Base-by-base conservation (phyloP, 92 coral and sea anemone genomes). In the Epizoanthus rinbou region DNA sequence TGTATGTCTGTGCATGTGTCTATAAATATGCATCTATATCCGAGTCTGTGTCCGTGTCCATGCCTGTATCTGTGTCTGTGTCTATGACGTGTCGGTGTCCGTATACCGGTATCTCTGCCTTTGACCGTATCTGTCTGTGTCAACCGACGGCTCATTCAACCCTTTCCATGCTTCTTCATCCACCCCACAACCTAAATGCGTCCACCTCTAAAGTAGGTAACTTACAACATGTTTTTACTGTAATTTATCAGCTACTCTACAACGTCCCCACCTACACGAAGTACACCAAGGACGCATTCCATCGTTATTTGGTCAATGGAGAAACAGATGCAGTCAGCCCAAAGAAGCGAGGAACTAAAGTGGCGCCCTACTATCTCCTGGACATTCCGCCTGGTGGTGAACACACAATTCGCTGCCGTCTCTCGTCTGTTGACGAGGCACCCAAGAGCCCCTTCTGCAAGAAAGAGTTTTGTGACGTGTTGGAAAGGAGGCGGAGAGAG, bases 271-370 rank as follows among this genome's bases (percentile, higher is more conserved):
- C 82, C 23, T 94, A 97, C 86, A 97, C 99, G 15, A 86, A 89
- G 6, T 94, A 94, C 86, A 97, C 99, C 3, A 97, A 97, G 83
- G 99, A 97, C 71, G 99, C 98, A 5, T 97, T 97, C 75, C 99
- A 97, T 85, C 92, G 98, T 3, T 88, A 87, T 75, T 54, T 97
- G 76, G 92, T 97, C 67, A 74, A 94, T 54, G 95, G 91, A 13
- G 92, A 97, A 81, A 86, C 76, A 76, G 92, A 91, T 41, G 98
- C 98, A 11, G 89, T 93, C 67, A 88, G 73, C 57, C 87, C 91
- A 53, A 85, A 93, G 52, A 93, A 90, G 73, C 82, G 75, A 82
- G 98, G 98, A 17, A 89, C 98, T 2, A 95, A 93, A 82, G 88
- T 93, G 7, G 98, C 98, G 0, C 92, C 98, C 14, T 79, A 93